phyloP scores from a whole-genome alignment of 2,888 invertebrate genomes.

The Sphaeridia pumilis region DNA sequence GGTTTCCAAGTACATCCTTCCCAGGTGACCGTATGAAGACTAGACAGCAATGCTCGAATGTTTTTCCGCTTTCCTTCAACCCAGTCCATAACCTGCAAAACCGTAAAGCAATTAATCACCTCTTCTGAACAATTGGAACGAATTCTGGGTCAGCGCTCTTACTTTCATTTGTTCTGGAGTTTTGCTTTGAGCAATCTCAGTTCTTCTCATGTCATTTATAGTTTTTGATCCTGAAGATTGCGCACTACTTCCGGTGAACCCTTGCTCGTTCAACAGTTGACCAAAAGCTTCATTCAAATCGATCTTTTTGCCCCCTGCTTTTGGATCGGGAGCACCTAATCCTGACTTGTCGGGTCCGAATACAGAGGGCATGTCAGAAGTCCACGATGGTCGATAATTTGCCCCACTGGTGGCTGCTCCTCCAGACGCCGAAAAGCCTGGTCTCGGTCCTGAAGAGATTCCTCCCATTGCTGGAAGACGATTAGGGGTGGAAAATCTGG shows the following conservation, averaged over 20 bases:
- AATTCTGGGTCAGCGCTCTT: not conserved
- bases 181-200: conserved; percentile 20
- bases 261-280: conserved; percentile 30
- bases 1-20: conserved; percentile 83
- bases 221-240: conserved; percentile 16
- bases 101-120: conserved; percentile 3
- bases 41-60: conserved; percentile 86
- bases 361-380: not conserved
- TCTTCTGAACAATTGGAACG: not conserved
- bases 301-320: conserved; percentile 14
- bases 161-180: conserved; percentile 27
- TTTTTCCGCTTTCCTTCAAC: conserved; percentile 93
- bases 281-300: conserved; percentile 33
- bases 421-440: not conserved
- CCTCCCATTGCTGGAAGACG: not conserved
- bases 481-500: not conserved
- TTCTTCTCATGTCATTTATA: conserved; percentile 30
- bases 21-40: conserved; percentile 88
- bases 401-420: not conserved
- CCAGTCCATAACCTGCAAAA: conserved; percentile 54
- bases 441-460: not conserved
- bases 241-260: conserved; percentile 18
- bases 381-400: not conserved
- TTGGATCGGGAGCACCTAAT: not conserved
- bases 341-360: not conserved